A percentile compares a stretch with the other conserved stretches of the same genome.
These are phyloP conservation scores for Dioctria linearis DNA, from an alignment of 2,888 invertebrate genomes.

Conservation along the genomic window DNA sequence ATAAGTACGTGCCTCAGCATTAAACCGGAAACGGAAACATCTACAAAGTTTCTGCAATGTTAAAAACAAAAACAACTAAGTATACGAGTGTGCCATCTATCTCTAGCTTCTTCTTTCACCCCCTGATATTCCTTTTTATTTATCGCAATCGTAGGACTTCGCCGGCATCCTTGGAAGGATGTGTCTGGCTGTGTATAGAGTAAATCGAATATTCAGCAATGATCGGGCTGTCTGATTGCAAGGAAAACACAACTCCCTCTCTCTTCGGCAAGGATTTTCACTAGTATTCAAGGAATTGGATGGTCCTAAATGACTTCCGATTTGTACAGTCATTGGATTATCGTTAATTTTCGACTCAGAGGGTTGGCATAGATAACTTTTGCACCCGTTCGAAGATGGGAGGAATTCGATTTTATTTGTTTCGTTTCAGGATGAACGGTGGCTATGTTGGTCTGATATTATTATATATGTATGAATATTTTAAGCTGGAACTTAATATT, in stretches of 20 bases:
- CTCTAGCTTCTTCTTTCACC: neutral
- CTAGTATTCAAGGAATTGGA: conserved; percentile 54
- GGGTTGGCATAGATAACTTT: conserved; percentile 43
- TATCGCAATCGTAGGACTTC: neutral
- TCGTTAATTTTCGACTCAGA: conserved; percentile 58
- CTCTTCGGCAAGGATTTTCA: conserved; percentile 19
- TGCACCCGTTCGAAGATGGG: conserved; percentile 20
- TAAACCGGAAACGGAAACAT: conserved; percentile 57
- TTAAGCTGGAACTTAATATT: no score
- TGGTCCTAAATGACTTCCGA: conserved; percentile 60
- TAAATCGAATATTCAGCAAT: conserved; percentile 58
- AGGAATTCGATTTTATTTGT: conserved; percentile 44
- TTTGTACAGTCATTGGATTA: conserved; percentile 60
- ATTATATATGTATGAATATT: neutral
- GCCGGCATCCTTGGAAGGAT: conserved; percentile 48
- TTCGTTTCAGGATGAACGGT: conserved; percentile 14
- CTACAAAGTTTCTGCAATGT: conserved; percentile 50
- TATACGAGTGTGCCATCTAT: conserved; percentile 27
- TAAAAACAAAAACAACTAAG: conserved; percentile 42
- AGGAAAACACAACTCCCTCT: conserved; percentile 39
- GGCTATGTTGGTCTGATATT: neutral
- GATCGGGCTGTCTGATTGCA: conserved; percentile 59
- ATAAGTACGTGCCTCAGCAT: conserved; percentile 55
- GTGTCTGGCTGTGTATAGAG: conserved; percentile 35
- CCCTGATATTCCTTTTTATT: neutral